A percentile compares a stretch with the other conserved stretches of the same genome.
Evolutionary conservation across 1,140 invertebrate genomes (phyloP).

Genomic region (Dreissena rostriformis): DNA sequence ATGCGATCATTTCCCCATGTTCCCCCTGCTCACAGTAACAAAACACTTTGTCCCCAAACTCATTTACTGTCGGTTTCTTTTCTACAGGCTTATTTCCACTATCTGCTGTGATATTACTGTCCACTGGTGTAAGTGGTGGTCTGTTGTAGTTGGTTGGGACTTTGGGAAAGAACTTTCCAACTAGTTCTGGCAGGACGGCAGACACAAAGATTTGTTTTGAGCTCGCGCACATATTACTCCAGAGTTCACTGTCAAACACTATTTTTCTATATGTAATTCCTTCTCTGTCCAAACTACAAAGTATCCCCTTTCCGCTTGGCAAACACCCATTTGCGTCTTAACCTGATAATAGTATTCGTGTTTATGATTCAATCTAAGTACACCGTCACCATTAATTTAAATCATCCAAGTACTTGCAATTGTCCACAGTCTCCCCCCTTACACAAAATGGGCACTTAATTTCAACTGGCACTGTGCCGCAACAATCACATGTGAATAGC

Average conservation of each 20-base stretch:
- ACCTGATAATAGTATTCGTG: constrained; percentile 6
- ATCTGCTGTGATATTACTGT: background rate
- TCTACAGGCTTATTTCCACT: background rate
- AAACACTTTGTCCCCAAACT: background rate
- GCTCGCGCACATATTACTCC: background rate
- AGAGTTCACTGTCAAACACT: background rate
- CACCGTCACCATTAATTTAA: background rate
- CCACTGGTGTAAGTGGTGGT: background rate
- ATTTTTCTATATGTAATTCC: constrained; percentile 1
- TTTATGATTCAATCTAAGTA: background rate
- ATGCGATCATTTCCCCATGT: constrained; percentile 31
- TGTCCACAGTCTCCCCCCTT: too few species aligned
- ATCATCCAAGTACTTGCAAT: constrained; percentile 10
- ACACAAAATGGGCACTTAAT: constrained; percentile 32
- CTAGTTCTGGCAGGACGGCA: background rate
- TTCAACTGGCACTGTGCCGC: constrained; percentile 4
- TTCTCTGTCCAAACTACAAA: constrained; percentile 17
- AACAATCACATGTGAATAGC: constrained; percentile 32
- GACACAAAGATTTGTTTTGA: background rate
- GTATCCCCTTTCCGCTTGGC: background rate
- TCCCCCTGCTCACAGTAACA: background rate
- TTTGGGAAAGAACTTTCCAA: background rate
- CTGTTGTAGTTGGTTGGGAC: background rate
- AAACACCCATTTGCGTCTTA: constrained; percentile 6
- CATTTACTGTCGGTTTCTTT: background rate